Evolutionary conservation across 1,140 invertebrate genomes (phyloP).

Genomic region (Procambarus clarkii): DNA sequence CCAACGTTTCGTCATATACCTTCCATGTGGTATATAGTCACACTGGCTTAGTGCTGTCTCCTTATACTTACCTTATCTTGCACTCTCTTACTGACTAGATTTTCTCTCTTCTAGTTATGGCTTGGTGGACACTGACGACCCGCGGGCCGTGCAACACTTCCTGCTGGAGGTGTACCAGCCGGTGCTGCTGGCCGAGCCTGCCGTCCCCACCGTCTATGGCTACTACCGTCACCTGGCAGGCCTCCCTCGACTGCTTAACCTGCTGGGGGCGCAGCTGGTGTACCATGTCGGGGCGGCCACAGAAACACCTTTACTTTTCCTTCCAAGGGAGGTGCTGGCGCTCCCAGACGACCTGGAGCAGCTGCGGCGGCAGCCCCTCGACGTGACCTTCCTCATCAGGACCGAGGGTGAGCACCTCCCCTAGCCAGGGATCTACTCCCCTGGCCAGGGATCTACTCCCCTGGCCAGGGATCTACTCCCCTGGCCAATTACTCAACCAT

Average conservation of each 20-base stretch:
- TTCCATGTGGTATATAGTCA: too few relatives aligned
- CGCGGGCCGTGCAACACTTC: slow-evolving; percentile 32
- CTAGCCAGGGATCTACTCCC: background rate
- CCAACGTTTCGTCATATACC: too few relatives aligned
- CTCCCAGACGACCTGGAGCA: slow-evolving; percentile 17
- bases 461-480: too few relatives aligned
- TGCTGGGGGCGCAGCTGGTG: slow-evolving; percentile 52
- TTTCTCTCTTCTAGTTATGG: slow-evolving; percentile 52
- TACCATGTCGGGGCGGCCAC: slow-evolving; percentile 41
- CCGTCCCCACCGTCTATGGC: background rate
- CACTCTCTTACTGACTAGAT: too few relatives aligned
- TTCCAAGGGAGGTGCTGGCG: slow-evolving; percentile 36
- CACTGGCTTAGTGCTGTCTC: too few relatives aligned
- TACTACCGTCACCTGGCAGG: slow-evolving; percentile 45
- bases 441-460: too few relatives aligned
- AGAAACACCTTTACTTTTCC: slow-evolving; percentile 7
- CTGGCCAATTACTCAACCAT: too few relatives aligned
- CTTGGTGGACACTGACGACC: slow-evolving; percentile 36
- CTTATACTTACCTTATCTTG: too few relatives aligned
- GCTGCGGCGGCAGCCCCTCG: background rate
- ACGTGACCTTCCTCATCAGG: slow-evolving; percentile 44
- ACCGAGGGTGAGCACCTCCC: slow-evolving; percentile 34
- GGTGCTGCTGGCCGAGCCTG: slow-evolving; percentile 5
- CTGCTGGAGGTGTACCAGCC: slow-evolving; percentile 62
- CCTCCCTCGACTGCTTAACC: slow-evolving; percentile 47